phyloP scores from a whole-genome alignment of 2,888 invertebrate genomes.

The Zootermopsis nevadensis region DNA sequence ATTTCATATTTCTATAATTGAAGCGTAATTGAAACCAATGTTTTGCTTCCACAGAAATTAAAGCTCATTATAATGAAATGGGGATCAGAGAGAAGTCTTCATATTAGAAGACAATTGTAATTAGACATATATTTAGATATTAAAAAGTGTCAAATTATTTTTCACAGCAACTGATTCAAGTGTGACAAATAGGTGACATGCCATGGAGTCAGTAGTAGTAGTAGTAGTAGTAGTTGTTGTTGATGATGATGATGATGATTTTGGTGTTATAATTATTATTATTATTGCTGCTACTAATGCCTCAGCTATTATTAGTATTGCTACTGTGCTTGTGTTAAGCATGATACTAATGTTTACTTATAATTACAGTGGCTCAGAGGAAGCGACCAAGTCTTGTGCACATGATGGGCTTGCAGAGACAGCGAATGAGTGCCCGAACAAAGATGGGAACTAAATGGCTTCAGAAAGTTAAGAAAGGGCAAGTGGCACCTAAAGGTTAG shows the following conservation, averaged over 20 bases:
- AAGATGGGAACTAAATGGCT: conserved; percentile 92
- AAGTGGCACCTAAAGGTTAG: conserved; percentile 76
- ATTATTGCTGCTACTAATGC: not conserved
- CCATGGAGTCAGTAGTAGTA: no score
- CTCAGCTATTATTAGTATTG: not conserved
- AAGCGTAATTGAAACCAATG: no score
- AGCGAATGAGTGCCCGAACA: conserved; percentile 81
- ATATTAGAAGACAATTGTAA: no score
- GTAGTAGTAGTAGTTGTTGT: no score
- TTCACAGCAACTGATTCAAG: no score
- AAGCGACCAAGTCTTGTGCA: conserved; percentile 87
- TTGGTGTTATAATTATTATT: not conserved
- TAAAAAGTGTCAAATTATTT: no score
- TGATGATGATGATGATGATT: not conserved
- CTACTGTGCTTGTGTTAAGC: not conserved
- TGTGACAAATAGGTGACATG: not conserved
- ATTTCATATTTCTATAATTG: no score
- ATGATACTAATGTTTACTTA: conserved; percentile 23
- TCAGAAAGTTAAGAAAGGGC: conserved; percentile 87
- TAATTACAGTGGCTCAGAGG: conserved; percentile 62
- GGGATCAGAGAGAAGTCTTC: no score
- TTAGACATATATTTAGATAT: no score
- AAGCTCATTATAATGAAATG: no score
- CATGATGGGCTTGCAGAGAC: conserved; percentile 79
- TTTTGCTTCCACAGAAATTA: no score